These are phyloP conservation scores for Trichogramma dendrolimi DNA, from an alignment of 2,888 invertebrate genomes.

Conservation along the genomic window DNA sequence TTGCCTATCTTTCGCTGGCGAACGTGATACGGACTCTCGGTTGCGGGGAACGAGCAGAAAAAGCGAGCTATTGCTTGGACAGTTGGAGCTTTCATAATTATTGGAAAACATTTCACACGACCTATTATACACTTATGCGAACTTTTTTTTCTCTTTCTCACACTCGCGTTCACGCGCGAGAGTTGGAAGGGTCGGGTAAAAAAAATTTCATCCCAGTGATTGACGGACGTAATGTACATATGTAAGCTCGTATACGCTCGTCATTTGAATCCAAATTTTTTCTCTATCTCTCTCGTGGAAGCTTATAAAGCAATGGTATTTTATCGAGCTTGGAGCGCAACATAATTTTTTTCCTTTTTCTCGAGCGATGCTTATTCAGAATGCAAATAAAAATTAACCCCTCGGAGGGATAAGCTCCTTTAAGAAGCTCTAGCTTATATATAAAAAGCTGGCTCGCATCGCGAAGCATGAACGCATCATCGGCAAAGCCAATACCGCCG, in stretches of 20 bases:
- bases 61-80: no score
- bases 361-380: no score
- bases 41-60: no score
- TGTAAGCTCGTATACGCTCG: background rate
- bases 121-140: slow-evolving; percentile 13
- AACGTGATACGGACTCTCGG: no score
- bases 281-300: no score
- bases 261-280: no score
- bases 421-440: no score
- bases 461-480: background rate
- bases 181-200: background rate
- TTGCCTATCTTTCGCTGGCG: no score
- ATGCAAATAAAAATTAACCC: no score
- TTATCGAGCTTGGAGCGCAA: background rate
- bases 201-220: no score
- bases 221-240: background rate
- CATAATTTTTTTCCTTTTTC: no score
- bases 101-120: slow-evolving; percentile 28
- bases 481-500: background rate
- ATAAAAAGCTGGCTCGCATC: background rate
- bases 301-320: background rate
- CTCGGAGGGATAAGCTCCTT: no score
- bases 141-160: background rate
- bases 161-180: background rate
- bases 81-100: slow-evolving; percentile 27